phyloP scores from a whole-genome alignment of 1,140 invertebrate species.

The Drosophila insularis region DNA sequence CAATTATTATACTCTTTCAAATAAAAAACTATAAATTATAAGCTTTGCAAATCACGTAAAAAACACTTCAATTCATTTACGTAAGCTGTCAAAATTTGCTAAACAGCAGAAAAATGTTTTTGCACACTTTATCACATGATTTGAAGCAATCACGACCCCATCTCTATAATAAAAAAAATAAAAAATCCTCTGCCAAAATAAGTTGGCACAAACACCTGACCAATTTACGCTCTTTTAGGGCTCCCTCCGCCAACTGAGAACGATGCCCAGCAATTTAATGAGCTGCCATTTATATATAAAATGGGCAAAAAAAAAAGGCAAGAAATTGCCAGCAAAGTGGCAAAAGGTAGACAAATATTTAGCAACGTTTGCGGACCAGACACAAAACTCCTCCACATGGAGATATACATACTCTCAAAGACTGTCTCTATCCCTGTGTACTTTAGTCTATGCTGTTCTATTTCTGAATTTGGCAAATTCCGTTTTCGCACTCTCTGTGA shows the following conservation, averaged over 20 bases:
- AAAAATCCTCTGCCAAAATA: slow-evolving; percentile 10
- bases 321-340: slow-evolving; percentile 38
- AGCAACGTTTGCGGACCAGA: slow-evolving; percentile 53
- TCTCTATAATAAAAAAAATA: not conserved
- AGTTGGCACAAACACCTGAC: slow-evolving; percentile 22
- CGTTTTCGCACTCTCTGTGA: slow-evolving; percentile 7
- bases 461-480: slow-evolving; percentile 8
- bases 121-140: slow-evolving; percentile 5
- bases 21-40: no score
- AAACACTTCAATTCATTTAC: not conserved
- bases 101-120: not conserved
- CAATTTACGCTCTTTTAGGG: slow-evolving; percentile 51
- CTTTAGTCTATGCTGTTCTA: not conserved
- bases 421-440: not conserved
- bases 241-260: slow-evolving; percentile 42
- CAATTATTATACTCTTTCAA: no score
- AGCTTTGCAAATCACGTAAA: not conserved
- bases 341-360: slow-evolving; percentile 75
- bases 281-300: slow-evolving; percentile 77
- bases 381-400: slow-evolving; percentile 38
- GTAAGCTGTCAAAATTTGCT: not conserved
- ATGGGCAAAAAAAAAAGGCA: slow-evolving; percentile 18
- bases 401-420: slow-evolving; percentile 51
- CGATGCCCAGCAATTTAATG: slow-evolving; percentile 75
- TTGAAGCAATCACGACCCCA: slow-evolving; percentile 8